Evolutionary conservation across 2,113 vertebrate species (phyloP).

Genomic region (Phyllopteryx taeniolatus): DNA sequence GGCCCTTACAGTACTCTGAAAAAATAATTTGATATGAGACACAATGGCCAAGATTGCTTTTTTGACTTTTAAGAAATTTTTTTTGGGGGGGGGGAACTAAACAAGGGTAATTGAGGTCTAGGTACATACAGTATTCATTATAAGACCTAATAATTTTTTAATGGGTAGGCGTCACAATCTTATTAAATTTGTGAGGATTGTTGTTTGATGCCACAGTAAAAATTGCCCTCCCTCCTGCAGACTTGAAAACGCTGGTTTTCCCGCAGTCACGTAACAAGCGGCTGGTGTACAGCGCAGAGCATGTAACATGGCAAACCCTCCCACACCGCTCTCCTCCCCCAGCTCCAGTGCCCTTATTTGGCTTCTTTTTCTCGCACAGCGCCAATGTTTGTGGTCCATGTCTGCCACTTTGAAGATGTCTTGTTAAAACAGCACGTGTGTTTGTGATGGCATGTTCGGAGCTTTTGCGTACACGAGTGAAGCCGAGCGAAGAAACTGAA

Average conservation of each 20-base stretch:
- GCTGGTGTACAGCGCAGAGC: slow-evolving; percentile 6
- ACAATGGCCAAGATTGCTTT: too few species aligned
- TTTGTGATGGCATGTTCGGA: slow-evolving; percentile 44
- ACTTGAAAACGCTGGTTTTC: slow-evolving; percentile 12
- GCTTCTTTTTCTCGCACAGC: slow-evolving; percentile 17
- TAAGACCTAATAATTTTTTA: background rate
- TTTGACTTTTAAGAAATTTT: background rate
- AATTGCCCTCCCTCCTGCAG: background rate
- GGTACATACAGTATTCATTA: background rate
- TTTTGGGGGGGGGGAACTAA: background rate
- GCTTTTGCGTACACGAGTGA: slow-evolving; percentile 57
- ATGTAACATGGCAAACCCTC: slow-evolving; percentile 16
- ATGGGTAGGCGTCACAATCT: background rate
- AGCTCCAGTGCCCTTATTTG: slow-evolving; percentile 1
- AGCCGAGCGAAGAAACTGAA: slow-evolving; percentile 53
- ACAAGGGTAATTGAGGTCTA: too few species aligned
- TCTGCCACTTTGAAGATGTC: slow-evolving; percentile 38
- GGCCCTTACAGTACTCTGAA: too few species aligned
- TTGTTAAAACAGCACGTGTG: slow-evolving; percentile 39
- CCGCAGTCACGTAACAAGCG: background rate
- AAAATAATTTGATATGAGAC: too few species aligned
- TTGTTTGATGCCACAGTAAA: slow-evolving; percentile 7
- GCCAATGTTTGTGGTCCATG: slow-evolving; percentile 31
- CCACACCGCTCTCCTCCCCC: background rate
- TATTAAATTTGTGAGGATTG: background rate